Percentiles rank a stretch among this genome's conserved stretches.
These are phyloP conservation scores for Pristiophorus japonicus DNA, from an alignment of 2,113 vertebrate genomes.

Conservation along the genomic window DNA sequence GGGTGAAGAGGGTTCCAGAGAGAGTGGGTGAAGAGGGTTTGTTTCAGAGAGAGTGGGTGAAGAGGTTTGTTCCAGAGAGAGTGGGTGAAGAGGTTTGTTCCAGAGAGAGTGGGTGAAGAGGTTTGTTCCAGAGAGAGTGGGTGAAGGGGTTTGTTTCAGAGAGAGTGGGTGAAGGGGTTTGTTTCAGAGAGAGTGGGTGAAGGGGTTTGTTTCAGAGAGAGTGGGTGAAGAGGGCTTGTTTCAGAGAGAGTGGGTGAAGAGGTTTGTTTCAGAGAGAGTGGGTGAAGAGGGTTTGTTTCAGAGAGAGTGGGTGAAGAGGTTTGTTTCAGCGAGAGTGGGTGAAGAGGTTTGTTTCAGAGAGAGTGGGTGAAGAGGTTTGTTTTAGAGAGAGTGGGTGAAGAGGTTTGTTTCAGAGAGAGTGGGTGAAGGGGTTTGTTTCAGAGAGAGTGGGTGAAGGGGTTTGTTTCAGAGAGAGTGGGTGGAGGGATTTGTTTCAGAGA, in stretches of 20 bases:
- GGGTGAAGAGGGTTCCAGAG: background rate
- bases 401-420: background rate
- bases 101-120: background rate
- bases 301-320: background rate
- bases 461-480: background rate
- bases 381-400: background rate
- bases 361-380: background rate
- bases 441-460: background rate
- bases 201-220: background rate
- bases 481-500: background rate
- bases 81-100: background rate
- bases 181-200: background rate
- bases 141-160: background rate
- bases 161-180: background rate
- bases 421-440: background rate
- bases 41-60: background rate
- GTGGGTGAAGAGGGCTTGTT: no score
- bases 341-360: background rate
- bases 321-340: background rate
- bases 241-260: background rate
- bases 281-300: background rate
- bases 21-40: background rate
- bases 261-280: background rate
- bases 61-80: background rate
- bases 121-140: background rate